Evolutionary conservation across 2,888 invertebrate species (phyloP).

Genomic region (Erebia ligea): DNA sequence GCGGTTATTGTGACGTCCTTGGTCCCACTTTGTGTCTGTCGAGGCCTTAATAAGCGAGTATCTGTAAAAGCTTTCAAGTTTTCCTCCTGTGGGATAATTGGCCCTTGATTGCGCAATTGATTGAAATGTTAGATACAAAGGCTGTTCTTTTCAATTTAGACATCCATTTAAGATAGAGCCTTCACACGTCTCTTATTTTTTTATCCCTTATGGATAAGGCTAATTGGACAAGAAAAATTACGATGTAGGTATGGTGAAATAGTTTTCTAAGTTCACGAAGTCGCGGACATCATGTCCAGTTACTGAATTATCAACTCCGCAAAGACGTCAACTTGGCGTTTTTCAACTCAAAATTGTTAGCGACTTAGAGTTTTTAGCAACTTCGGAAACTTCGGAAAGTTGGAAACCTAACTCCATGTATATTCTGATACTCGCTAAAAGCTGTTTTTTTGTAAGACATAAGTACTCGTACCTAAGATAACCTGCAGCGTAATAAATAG

Average conservation of each 20-base stretch:
- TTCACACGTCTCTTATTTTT: conserved; percentile 21
- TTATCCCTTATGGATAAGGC: neutral
- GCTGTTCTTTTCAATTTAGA: conserved; percentile 38
- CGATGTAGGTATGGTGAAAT: too few relatives aligned
- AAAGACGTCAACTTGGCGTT: too few relatives aligned
- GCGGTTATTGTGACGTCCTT: neutral
- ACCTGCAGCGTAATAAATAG: too few relatives aligned
- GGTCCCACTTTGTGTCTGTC: neutral
- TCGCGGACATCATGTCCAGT: neutral
- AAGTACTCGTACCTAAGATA: too few relatives aligned
- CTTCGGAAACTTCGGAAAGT: too few relatives aligned
- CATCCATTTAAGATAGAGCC: conserved; percentile 38
- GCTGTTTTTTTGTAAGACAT: too few relatives aligned
- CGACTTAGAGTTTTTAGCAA: too few relatives aligned
- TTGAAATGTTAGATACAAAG: conserved; percentile 47
- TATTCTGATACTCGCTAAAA: too few relatives aligned
- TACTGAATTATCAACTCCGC: too few relatives aligned
- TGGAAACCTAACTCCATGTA: too few relatives aligned
- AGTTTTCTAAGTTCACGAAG: too few relatives aligned
- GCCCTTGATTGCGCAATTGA: conserved; percentile 53
- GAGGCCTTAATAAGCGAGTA: conserved; percentile 48
- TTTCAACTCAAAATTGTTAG: too few relatives aligned
- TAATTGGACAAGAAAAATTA: neutral
- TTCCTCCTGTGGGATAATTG: conserved; percentile 50
- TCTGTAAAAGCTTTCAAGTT: conserved; percentile 42